Percentiles rank a stretch among this genome's conserved stretches.
Conservation (phyloP, 2,888 invertebrate genomes). For the Pocota personata region DNA sequence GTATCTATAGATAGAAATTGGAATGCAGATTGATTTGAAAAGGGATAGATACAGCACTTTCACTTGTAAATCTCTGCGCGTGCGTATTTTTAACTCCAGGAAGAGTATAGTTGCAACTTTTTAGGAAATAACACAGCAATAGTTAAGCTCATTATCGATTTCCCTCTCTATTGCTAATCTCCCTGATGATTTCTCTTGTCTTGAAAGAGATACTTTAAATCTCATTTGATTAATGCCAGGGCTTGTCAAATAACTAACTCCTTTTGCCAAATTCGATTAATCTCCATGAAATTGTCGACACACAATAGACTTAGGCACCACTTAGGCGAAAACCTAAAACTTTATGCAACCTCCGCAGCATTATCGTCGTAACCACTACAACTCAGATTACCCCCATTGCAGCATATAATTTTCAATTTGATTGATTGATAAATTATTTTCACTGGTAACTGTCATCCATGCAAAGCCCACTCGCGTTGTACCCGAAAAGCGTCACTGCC, state of each 20-base stretch:
- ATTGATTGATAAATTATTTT: conserved; percentile 69
- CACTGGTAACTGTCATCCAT: conserved; percentile 10
- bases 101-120: not conserved
- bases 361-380: not conserved
- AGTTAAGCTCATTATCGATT: conserved; percentile 56
- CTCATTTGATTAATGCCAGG: conserved; percentile 48
- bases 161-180: conserved; percentile 10
- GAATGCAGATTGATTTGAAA: not conserved
- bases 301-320: conserved; percentile 29
- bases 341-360: not conserved
- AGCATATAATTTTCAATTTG: conserved; percentile 58
- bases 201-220: not conserved
- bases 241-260: conserved; percentile 51
- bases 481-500: conserved; percentile 18
- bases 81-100: not conserved
- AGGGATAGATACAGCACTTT: not conserved
- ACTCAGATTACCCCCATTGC: conserved; percentile 11
- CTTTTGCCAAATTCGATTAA: conserved; percentile 46
- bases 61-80: not conserved
- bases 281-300: conserved; percentile 36
- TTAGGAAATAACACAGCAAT: conserved; percentile 6
- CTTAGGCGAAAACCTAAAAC: not conserved
- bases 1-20: not conserved
- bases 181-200: conserved; percentile 28
- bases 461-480: conserved; percentile 37